Percentiles rank a stretch among this genome's conserved stretches.
Conservation (phyloP, 2,797 vertebrate species). For the Clarias pachynema region DNA sequence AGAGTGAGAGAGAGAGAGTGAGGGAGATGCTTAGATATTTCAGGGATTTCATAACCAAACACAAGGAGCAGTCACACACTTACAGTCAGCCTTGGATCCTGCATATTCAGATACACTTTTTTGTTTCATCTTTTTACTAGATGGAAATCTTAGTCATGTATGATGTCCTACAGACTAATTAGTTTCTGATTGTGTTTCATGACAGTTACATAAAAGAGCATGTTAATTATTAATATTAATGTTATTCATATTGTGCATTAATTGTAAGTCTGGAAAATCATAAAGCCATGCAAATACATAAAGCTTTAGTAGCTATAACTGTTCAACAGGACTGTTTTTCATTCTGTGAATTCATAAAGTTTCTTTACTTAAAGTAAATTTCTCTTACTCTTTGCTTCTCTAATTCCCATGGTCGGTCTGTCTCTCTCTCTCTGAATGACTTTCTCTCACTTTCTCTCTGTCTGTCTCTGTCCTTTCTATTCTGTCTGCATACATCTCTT, state of each 20-base stretch:
- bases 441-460: neutral
- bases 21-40: slow-evolving; percentile 34
- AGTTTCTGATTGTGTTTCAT: neutral
- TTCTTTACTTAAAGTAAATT: neutral
- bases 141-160: neutral
- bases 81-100: neutral
- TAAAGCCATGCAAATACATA: neutral
- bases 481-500: neutral
- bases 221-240: slow-evolving; percentile 18
- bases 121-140: neutral
- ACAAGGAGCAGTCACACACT: slow-evolving; percentile 16
- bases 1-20: neutral
- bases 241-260: slow-evolving; percentile 7
- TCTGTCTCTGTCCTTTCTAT: neutral
- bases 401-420: neutral
- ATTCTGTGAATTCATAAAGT: neutral
- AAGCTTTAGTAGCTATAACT: too few relatives aligned
- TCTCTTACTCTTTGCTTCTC: too few relatives aligned
- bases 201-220: neutral
- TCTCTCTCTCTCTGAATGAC: neutral
- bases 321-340: neutral
- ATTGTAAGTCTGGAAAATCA: neutral
- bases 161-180: neutral
- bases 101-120: slow-evolving; percentile 12
- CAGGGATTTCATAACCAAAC: slow-evolving; percentile 31